Conservation (phyloP, 2,888 invertebrate species). For the Endomychus coccineus region DNA sequence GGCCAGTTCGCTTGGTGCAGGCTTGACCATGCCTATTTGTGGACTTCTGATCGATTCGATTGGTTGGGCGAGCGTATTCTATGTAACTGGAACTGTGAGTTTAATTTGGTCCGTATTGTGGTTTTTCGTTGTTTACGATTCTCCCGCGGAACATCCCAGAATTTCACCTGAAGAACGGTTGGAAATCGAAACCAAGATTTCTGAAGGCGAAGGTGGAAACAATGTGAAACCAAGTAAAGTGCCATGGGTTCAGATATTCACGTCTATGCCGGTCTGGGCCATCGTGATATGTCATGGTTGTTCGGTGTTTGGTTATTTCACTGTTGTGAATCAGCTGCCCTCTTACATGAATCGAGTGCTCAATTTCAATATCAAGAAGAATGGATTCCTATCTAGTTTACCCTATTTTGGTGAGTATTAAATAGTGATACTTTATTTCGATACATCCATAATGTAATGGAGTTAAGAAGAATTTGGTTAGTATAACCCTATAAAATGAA, state of each 20-base stretch:
- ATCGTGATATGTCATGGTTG: conserved; percentile 76
- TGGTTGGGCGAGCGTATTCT: conserved; percentile 89
- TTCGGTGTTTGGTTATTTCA: conserved; percentile 83
- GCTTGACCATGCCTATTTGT: conserved; percentile 81
- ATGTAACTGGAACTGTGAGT: conserved; percentile 71
- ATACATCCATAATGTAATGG: too few species aligned
- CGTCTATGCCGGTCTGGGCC: conserved; percentile 75
- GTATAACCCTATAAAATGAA: too few species aligned
- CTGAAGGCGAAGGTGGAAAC: conserved; percentile 32
- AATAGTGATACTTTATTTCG: too few species aligned
- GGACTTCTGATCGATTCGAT: conserved; percentile 71
- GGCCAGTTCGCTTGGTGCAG: conserved; percentile 88
- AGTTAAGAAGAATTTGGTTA: too few species aligned
- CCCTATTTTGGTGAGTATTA: conserved; percentile 65
- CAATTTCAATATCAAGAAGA: conserved; percentile 73
- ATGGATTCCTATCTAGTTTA: conserved; percentile 74
- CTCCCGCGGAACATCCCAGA: conserved; percentile 75
- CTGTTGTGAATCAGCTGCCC: conserved; percentile 79
- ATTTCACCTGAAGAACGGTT: conserved; percentile 63
- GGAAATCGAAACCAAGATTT: conserved; percentile 63
- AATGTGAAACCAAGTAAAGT: conserved; percentile 48
- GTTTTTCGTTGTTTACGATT: conserved; percentile 74
- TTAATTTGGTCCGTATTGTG: conserved; percentile 74
- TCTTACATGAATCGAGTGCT: conserved; percentile 78
- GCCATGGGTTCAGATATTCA: conserved; percentile 65